A percentile compares a stretch with the other conserved stretches of the same genome.
These are phyloP conservation scores for Carassius carassius DNA, from an alignment of 2,113 vertebrate genomes.

Conservation along the genomic window DNA sequence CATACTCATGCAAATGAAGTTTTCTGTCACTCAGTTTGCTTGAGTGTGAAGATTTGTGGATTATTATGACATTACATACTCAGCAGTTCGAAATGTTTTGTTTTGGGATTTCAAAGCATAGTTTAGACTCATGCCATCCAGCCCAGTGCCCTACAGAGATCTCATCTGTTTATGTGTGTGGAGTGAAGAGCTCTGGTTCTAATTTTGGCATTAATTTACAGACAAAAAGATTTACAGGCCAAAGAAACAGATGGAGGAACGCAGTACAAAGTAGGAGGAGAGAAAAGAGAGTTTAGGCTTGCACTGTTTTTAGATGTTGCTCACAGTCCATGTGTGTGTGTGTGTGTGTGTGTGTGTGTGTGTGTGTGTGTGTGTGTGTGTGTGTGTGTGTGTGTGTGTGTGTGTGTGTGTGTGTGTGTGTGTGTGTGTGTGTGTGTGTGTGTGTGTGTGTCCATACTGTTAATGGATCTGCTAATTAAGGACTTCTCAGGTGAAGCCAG, in stretches of 20 bases:
- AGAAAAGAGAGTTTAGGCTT: slow-evolving; percentile 1
- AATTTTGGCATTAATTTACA: slow-evolving; percentile 43
- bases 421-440: too few species aligned
- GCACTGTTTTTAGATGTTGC: not conserved
- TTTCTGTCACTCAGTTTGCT: not conserved
- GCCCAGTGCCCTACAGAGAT: not conserved
- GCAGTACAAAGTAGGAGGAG: slow-evolving; percentile 7
- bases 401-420: not conserved
- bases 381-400: not conserved
- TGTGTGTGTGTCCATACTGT: not conserved
- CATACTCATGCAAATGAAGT: not conserved
- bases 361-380: not conserved
- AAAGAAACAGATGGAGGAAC: slow-evolving; percentile 12
- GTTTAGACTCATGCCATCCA: too few species aligned
- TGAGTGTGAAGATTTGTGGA: not conserved
- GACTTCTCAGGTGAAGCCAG: slow-evolving; percentile 35
- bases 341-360: not conserved
- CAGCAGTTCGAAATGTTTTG: not conserved
- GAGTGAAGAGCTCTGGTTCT: slow-evolving; percentile 41
- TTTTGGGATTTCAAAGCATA: slow-evolving; percentile 2
- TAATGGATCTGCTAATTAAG: slow-evolving; percentile 35
- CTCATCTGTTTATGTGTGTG: not conserved
- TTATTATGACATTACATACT: not conserved
- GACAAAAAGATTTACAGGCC: slow-evolving; percentile 39
- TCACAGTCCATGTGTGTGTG: slow-evolving; percentile 1